Evolutionary conservation across 2,888 invertebrate species (phyloP).

Genomic region (Ecdyonurus torrentis): DNA sequence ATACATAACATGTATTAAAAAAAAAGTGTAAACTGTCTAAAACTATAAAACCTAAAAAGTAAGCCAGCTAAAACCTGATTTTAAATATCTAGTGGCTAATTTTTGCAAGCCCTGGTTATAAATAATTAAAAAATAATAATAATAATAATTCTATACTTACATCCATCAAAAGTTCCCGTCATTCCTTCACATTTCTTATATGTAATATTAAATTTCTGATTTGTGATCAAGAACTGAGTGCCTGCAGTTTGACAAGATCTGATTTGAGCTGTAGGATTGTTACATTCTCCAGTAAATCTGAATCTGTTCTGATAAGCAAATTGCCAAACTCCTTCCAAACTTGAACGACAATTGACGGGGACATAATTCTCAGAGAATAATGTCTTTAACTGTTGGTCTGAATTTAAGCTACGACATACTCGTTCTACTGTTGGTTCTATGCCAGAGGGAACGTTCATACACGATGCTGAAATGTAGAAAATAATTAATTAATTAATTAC

Average conservation of each 20-base stretch:
- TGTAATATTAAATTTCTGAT: slow-evolving; percentile 91
- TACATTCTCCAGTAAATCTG: slow-evolving; percentile 83
- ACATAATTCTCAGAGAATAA: slow-evolving; percentile 80
- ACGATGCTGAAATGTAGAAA: slow-evolving; percentile 38
- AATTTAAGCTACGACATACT: slow-evolving; percentile 56
- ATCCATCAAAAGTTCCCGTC: slow-evolving; percentile 76
- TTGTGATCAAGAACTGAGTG: slow-evolving; percentile 87
- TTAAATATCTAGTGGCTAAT: no score
- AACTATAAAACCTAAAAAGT: no score
- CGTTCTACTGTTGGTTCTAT: slow-evolving; percentile 54
- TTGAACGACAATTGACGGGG: slow-evolving; percentile 80
- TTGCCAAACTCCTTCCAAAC: slow-evolving; percentile 91
- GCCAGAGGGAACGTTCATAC: slow-evolving; percentile 47
- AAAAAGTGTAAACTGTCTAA: no score
- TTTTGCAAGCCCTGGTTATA: no score
- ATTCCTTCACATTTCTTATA: slow-evolving; percentile 81
- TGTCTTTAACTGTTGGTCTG: slow-evolving; percentile 66
- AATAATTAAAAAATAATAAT: neutral
- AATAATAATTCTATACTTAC: slow-evolving; percentile 23
- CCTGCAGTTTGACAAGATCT: slow-evolving; percentile 91
- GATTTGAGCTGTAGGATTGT: slow-evolving; percentile 74
- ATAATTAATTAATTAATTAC: no score
- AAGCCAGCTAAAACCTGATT: no score
- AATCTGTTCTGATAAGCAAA: slow-evolving; percentile 78
- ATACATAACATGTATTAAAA: no score